Evolutionary conservation across 2,113 vertebrate genomes (phyloP), one percentile per base, ranked within the genome.

Genomic region (Sebastes fasciatus): DNA sequence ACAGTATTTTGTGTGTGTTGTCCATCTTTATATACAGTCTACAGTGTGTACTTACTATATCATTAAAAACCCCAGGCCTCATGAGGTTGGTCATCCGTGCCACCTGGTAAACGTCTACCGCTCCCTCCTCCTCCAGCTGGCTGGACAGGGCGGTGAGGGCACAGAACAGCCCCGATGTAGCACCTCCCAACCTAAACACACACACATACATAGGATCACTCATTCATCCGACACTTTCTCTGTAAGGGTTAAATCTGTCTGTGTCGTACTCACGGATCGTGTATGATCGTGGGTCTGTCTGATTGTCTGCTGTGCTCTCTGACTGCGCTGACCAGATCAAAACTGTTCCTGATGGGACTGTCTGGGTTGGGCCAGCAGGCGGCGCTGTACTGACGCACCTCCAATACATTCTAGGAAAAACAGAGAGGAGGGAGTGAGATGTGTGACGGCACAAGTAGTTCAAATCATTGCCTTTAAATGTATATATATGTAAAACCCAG

Each of bases 341-440:
- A 99, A 34, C 96, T 96, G 96, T 97, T 99, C 87, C 98, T 97
- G 85, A 99, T 98, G 46, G 97, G 96, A 51, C 97, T 97, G 90
- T 99, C 98, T 4, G 98, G 98, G 94, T 99, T 98, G 82, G 97
- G 98, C 98, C 98, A 99, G 80, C 95, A 97, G 85, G 97, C 93
- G 86, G 96, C 95, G 91, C 96, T 96, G 91, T 96, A 99, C 93
- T 97, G 97, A 57, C 96, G 96, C 78, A 99, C 98, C 93, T 98
- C 97, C 85, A 99, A 92, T 26, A 96, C 96, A 34, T 98, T 99
- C 40, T 61, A 34, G 34, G 3, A 4, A 34, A 34, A 34, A 49
- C 48, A 14, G 48, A 49, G 4, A 49, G 48, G 34, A 34, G 34
- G 34, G 34, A 34, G 34, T 34, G 34, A 34, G 34, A 34, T 34